These are phyloP conservation scores for Luffia ferchaultella DNA, from an alignment of 2,888 invertebrate species.

Conservation along the genomic window DNA sequence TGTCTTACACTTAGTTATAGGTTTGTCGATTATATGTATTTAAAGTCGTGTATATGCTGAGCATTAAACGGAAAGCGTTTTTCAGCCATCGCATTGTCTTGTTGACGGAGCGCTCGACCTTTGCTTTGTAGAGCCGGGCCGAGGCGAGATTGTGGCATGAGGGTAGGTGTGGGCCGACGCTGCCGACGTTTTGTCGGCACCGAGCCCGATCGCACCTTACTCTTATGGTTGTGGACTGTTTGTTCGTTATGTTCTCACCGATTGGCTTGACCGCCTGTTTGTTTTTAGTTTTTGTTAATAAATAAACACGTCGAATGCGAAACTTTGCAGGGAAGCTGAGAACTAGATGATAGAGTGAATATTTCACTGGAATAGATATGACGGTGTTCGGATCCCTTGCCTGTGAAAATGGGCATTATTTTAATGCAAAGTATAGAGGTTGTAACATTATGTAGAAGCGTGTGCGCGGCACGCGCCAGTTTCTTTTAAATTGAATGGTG, in stretches of 20 bases:
- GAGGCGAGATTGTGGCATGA: slow-evolving; percentile 14
- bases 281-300: too few species aligned
- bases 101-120: slow-evolving; percentile 29
- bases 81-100: slow-evolving; percentile 55
- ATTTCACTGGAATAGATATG: slow-evolving; percentile 54
- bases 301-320: slow-evolving; percentile 48
- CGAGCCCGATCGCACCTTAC: too few species aligned
- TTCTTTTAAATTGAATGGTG: slow-evolving; percentile 66
- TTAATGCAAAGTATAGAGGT: slow-evolving; percentile 93
- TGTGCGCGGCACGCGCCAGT: slow-evolving; percentile 50
- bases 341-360: slow-evolving; percentile 57
- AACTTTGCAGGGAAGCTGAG: slow-evolving; percentile 66
- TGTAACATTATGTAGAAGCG: slow-evolving; percentile 61
- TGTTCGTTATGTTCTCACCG: slow-evolving; percentile 26
- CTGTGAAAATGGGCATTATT: slow-evolving; percentile 86
- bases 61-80: slow-evolving; percentile 64
- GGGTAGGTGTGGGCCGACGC: too few species aligned
- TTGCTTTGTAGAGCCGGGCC: not conserved
- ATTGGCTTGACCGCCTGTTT: slow-evolving; percentile 48
- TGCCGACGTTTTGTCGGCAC: too few species aligned
- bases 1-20: not conserved
- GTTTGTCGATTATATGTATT: slow-evolving; percentile 26
- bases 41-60: slow-evolving; percentile 57
- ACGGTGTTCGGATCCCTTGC: slow-evolving; percentile 65
- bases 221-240: slow-evolving; percentile 37